Evolutionary conservation across 2,797 vertebrate genomes (phyloP), one percentile per base, ranked within the genome.

Genomic region (Botia almorhae): DNA sequence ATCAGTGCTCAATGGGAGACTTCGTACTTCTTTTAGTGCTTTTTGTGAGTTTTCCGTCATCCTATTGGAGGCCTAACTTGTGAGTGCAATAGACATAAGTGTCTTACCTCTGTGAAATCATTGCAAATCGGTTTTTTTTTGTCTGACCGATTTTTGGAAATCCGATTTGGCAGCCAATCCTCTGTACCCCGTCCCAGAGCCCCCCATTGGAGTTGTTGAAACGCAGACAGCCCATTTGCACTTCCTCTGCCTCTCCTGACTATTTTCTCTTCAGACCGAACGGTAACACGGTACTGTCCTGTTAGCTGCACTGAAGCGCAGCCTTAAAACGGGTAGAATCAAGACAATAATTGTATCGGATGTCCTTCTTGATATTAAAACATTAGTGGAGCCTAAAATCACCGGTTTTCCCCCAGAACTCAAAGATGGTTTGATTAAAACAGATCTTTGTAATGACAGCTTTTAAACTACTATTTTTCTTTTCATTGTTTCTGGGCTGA

Each of bases 331-430:
- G 91, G 93, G 93, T 94, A 94, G 92, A 87, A 92, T 91, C 92
- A 93, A 91, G 89, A 93, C 92, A 91, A 93, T 90, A 94, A 93
- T 91, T 94, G 92, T 95, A 93, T 93, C 93, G 92, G 93, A 93
- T 93, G 93, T 93, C 90, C 88, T 78, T 86, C 74, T 92, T 89
- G 91, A 87, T 87, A 94, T 93, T 93, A 93, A 93, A 93, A 89
- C 91, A 90, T 94, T 88, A 83, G 86, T 92, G 92, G 90, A 92
- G 92, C 83, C 90, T 91, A 89, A 92, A 93, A 87, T 91, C 88
- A 83, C 90, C 90, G 88, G 86, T 89, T 70, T 80, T 74, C 75
- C 39, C 90, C 88, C 87, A 83, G 81, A 89, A 91, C 92, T 92
- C 90, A 92, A 92, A 86, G 88, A 90, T 90, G 90, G 90, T 94